Evolutionary conservation across 2,888 invertebrate species (phyloP), one percentile per base, ranked within the genome.

Genomic region (Timema cristinae): DNA sequence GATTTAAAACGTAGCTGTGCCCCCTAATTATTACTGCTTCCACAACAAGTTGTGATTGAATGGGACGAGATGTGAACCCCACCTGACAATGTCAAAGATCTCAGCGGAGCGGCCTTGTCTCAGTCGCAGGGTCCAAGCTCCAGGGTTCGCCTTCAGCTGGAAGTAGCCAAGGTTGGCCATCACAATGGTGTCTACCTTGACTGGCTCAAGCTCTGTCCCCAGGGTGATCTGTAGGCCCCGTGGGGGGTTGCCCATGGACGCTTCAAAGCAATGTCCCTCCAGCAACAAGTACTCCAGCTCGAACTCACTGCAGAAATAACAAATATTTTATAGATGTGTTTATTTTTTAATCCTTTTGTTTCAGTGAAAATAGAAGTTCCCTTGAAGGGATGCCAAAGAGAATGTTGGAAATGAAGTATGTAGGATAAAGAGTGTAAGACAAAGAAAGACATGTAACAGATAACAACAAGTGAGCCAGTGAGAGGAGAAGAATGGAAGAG

Each of bases 141-240:
- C 99, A 1, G 99, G 98, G 82, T 94, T 96, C 0, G 98, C 98
- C 84, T 98, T 98, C 50, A 99, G 85, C 84, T 97, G 96, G 86
- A 99, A 98, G 84, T 99, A 99, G 13, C 99, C 99, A 77, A 99
- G 86, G 84, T 99, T 99, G 7, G 98, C 98, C 99, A 99, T 99
- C n/a, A 99, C 98, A 77, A 98, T 98, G 16, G 99, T 99, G 83
- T 99, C 99, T 77, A 94, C 92, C 76, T 90, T 86, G 7, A 91
- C 88, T 0, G 93, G 91, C 73, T 88, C 85, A n/a, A 86, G 86
- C 74, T 91, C 89, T 0, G 95, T 93, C 66, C 97, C 97, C 68
- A 99, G 85, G 6, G 94, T 93, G 73, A 99, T 92, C 84, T 99
- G 99, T n/a, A 99, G 85, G 0, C 99, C 99, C 76, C 98, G 87